Base-by-base conservation (phyloP, 2,888 invertebrate species). In the Ernsta delagoae region DNA sequence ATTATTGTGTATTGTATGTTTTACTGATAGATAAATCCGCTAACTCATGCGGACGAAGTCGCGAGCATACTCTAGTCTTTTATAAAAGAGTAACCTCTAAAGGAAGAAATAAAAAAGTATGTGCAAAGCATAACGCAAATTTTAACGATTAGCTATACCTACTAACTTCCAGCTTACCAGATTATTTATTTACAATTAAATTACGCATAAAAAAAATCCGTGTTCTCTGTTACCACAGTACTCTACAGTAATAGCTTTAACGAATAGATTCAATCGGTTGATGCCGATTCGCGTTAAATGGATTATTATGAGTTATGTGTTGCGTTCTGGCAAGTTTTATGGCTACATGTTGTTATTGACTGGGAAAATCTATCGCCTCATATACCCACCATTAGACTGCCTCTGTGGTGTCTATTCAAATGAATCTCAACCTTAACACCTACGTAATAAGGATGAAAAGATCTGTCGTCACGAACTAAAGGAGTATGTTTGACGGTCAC, bases 281-380 rank as follows among this genome's bases (percentile, higher is more conserved):
- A 70, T 72, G 66, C 72, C 72, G 76, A 77, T 74, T 74, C 72
- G 76, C 74, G 77, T 75, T 76, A 76, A 77, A 76, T 77, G 76
- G 77, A 77, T 77, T 76, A 76, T 72, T 72, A 71, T 75, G 75
- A 75, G 67, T 75, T 73, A 76, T 72, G 73, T 70, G 69, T 64
- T 69, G 50, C 59, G 64, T 69, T 69, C 69, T 59, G 69, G 59
- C 59, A 31, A 69, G 63, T 64, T 69, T 69, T 69, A 69, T 69
- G 64, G 54, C 59, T 64, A 59, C 69, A 69, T 59, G 69, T 69
- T 69, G 69, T 64, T 69, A 69, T 69, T 69, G 69, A 69, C 63
- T 69, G 69, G 69, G 69, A 69, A 64, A 69, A 69, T 69, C 63
- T 69, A 69, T 69, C 59, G 69, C 64, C 34, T 59, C 56, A 16